A percentile compares a stretch with the other conserved stretches of the same genome.
Conservation (phyloP, 2,888 invertebrate species). For the Pachycephus smyrnensis region DNA sequence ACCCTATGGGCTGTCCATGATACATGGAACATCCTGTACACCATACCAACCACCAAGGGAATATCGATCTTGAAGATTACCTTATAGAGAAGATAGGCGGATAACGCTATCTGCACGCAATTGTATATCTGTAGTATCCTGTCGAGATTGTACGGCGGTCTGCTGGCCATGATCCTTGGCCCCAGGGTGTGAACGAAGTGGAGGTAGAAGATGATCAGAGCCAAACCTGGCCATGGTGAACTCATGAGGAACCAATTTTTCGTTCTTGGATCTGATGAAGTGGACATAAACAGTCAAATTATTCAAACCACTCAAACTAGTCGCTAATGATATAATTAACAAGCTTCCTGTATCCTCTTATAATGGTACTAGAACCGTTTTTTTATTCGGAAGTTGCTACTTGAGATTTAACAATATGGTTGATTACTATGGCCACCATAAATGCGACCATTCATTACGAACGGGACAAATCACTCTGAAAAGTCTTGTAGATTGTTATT, state of each 20-base stretch:
- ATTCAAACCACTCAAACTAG: background rate
- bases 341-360: background rate
- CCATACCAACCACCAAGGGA: background rate
- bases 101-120: conserved; percentile 74
- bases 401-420: background rate
- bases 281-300: background rate
- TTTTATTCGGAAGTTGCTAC: background rate
- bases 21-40: background rate
- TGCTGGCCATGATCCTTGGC: conserved; percentile 78
- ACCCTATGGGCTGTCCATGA: background rate
- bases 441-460: background rate
- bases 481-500: background rate
- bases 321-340: background rate
- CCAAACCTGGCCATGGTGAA: conserved; percentile 74
- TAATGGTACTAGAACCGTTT: background rate
- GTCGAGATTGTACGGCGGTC: conserved; percentile 75
- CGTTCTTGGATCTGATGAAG: conserved; percentile 73
- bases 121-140: conserved; percentile 78
- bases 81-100: conserved; percentile 69
- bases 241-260: conserved; percentile 76
- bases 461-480: background rate
- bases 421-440: background rate
- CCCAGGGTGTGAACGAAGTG: conserved; percentile 79
- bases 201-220: conserved; percentile 73
- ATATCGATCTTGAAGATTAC: conserved; percentile 59